phyloP scores from a whole-genome alignment of 1,140 invertebrate genomes.

The Lepidurus apus region DNA sequence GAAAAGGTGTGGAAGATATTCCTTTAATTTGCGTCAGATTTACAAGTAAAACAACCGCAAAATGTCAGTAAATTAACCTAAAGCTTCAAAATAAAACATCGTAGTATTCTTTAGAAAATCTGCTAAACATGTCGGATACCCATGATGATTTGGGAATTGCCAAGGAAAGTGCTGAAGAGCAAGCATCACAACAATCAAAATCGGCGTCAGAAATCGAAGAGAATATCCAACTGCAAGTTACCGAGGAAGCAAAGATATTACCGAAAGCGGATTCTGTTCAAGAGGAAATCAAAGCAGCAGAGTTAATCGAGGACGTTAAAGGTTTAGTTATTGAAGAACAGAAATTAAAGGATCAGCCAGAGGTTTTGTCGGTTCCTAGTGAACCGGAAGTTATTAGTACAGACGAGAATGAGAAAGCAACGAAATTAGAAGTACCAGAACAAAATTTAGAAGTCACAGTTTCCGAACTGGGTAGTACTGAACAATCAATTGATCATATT shows the following conservation, averaged over 20 bases:
- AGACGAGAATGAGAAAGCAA: neutral
- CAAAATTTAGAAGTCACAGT: neutral
- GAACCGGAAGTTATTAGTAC: neutral
- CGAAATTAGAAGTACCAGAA: neutral
- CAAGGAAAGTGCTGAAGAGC: neutral
- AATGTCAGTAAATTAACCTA: neutral
- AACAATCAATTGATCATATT: neutral
- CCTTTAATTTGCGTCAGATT: neutral
- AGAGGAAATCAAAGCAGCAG: neutral
- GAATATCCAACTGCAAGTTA: neutral
- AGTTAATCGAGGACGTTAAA: neutral
- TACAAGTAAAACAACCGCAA: neutral
- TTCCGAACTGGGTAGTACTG: neutral
- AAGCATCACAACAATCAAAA: slow-evolving; percentile 10
- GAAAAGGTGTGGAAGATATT: neutral
- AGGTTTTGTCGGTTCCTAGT: neutral
- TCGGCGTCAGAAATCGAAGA: neutral
- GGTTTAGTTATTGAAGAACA: neutral
- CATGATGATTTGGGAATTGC: neutral
- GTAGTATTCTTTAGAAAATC: neutral
- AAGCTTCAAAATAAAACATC: neutral
- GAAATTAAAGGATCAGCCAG: too few species aligned
- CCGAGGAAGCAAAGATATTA: neutral
- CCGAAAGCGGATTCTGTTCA: neutral
- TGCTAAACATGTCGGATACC: neutral